These are phyloP conservation scores for Neosalanx taihuensis DNA, from an alignment of 2,797 vertebrate genomes.

Conservation along the genomic window DNA sequence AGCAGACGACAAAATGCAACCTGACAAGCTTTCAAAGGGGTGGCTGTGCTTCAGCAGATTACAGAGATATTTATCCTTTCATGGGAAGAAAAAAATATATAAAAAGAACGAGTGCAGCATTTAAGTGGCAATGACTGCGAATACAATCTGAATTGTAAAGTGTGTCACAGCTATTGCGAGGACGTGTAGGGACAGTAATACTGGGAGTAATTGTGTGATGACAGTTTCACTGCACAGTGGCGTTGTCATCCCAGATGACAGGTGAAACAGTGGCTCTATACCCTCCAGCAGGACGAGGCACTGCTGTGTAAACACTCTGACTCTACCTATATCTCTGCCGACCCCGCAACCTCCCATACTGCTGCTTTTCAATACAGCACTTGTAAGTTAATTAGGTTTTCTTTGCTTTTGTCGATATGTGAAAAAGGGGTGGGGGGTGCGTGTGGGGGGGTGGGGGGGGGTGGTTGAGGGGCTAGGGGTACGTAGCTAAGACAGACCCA, in stretches of 20 bases:
- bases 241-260: slow-evolving; percentile 75
- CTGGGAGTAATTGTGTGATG: slow-evolving; percentile 81
- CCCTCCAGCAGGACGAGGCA: slow-evolving; percentile 59
- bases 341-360: slow-evolving; percentile 49
- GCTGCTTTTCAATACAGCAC: slow-evolving; percentile 58
- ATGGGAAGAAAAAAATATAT: slow-evolving; percentile 26
- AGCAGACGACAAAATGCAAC: slow-evolving; percentile 62
- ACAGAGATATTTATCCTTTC: slow-evolving; percentile 77
- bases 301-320: slow-evolving; percentile 64
- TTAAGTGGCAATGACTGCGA: slow-evolving; percentile 73
- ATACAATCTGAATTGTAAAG: slow-evolving; percentile 76
- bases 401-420: slow-evolving; percentile 38
- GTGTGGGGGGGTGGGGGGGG: slow-evolving; percentile 33
- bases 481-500: slow-evolving; percentile 47
- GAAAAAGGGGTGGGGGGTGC: slow-evolving; percentile 59
- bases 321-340: slow-evolving; percentile 67
- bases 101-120: slow-evolving; percentile 68
- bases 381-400: slow-evolving; percentile 67
- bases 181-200: slow-evolving; percentile 72
- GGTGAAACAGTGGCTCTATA: slow-evolving; percentile 65
- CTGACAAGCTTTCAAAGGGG: slow-evolving; percentile 70
- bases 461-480: slow-evolving; percentile 52
- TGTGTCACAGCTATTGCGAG: slow-evolving; percentile 69
- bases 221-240: slow-evolving; percentile 74
- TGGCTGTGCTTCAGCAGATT: slow-evolving; percentile 68